phyloP scores from a whole-genome alignment of 2,888 invertebrate species.

The Stomorhina lunata region DNA sequence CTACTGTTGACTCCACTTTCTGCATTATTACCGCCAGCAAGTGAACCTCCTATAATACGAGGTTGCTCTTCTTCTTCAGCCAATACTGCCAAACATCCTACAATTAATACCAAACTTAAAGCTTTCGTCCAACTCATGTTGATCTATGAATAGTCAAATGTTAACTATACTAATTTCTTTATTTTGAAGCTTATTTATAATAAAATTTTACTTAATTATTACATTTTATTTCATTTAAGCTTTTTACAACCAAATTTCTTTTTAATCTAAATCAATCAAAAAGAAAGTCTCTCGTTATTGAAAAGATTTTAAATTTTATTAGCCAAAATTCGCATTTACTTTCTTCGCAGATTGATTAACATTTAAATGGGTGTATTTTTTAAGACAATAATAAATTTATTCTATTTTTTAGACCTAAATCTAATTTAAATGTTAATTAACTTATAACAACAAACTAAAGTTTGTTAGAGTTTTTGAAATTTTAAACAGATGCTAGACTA shows the following conservation, averaged over 20 bases:
- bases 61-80: background rate
- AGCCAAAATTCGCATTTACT: background rate
- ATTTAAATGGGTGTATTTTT: too few relatives aligned
- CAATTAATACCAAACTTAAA: background rate
- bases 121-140: constrained; percentile 32
- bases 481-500: too few relatives aligned
- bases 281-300: background rate
- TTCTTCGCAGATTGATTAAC: too few relatives aligned
- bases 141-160: background rate
- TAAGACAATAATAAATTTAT: too few relatives aligned
- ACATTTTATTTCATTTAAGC: too few relatives aligned
- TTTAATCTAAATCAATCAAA: background rate
- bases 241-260: constrained; percentile 13
- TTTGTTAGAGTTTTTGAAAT: too few relatives aligned
- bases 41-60: background rate
- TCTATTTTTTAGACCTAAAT: too few relatives aligned
- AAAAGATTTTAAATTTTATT: background rate
- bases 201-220: background rate
- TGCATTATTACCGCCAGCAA: too few relatives aligned
- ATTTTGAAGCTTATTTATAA: background rate
- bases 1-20: too few relatives aligned
- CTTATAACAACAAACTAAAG: too few relatives aligned
- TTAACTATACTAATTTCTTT: background rate
- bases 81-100: background rate
- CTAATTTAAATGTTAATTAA: too few relatives aligned